Base-by-base conservation (phyloP, 2,888 invertebrate species). In the Pseudoips prasinana region DNA sequence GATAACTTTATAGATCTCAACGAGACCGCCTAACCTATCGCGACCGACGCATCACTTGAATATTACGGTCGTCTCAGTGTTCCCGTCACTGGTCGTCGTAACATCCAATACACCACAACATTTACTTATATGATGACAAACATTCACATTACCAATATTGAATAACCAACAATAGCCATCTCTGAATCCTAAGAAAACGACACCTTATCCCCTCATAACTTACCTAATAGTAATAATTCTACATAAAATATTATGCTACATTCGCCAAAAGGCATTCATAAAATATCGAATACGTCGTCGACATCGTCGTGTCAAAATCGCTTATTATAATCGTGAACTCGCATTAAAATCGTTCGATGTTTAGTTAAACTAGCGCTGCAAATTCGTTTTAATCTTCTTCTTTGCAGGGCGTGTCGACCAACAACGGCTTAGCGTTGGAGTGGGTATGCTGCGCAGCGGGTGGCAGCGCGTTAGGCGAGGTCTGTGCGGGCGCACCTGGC, bases 111-210 rank as follows among this genome's bases (percentile, higher is more conserved):
- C 69, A 72, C 60, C 71, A 75, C 70, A 74, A 76, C 74, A 73
- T 60, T 69, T 66, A 73, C 63, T 58, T 66, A 68, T 58, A 66
- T 56, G 65, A 68, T 71, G 73, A 67, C 76, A 71, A 65, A 73
- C 82, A 69, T 68, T 69, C 73, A 76, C 68, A 68, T 76, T 73
- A 79, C 74, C 77, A 57, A 77, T 73, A 76, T 67, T 73, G 62
- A 73, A 72, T 74, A 75, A 74, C 73, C 77, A 78, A 82, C 86
- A 76, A 74, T 84, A 76, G 64, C 86, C 84, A 70, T 80, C 81
- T 64, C 74, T 71, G 67, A 73, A 71, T 63, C 64, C 64, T 75
- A 72, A 75, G 45, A 79, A 76, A 68, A 77, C 81, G 65, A 77
- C 73, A 73, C 76, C 80, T 73, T 72, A 76, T 83, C 82, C 87